A percentile compares a stretch with the other conserved stretches of the same genome.
phyloP scores from a whole-genome alignment of 92 coral and sea anemone species.

The Nematostella vectensis region DNA sequence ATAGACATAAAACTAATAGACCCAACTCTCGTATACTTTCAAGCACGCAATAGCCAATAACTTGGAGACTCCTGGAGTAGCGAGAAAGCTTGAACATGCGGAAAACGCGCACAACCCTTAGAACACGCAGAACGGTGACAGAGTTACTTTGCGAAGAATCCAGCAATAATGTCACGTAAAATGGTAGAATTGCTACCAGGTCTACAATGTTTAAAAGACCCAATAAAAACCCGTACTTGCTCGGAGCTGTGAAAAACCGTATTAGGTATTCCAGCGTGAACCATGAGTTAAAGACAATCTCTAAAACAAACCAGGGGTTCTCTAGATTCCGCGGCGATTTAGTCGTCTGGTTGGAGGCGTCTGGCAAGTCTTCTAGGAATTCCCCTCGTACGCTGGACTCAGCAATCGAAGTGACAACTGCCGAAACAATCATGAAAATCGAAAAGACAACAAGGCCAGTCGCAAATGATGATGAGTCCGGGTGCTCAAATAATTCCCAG shows the following conservation, averaged over 20 bases:
- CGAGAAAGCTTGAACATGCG: conserved; percentile 94
- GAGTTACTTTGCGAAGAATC: conserved; percentile 38
- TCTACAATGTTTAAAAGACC: conserved; percentile 63
- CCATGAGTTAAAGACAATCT: conserved; percentile 63
- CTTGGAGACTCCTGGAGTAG: conserved; percentile 81
- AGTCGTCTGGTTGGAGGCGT: neutral
- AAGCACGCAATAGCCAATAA: conserved; percentile 83
- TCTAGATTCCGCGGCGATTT: neutral
- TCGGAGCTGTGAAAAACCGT: conserved; percentile 55
- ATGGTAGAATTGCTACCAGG: conserved; percentile 63
- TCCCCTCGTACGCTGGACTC: conserved; percentile 46
- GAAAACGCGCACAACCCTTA: conserved; percentile 79
- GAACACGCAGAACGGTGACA: conserved; percentile 70
- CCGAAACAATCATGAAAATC: conserved; percentile 57
- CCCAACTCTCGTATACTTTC: conserved; percentile 86
- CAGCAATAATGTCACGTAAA: conserved; percentile 36
- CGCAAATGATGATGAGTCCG: conserved; percentile 74
- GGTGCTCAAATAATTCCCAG: conserved; percentile 96
- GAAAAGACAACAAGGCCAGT: conserved; percentile 67
- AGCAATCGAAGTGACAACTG: conserved; percentile 53
- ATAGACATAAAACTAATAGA: conserved; percentile 66
- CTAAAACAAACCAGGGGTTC: conserved; percentile 60
- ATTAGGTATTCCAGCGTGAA: conserved; percentile 61
- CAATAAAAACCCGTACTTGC: conserved; percentile 38
- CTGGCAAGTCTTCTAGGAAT: neutral